Evolutionary conservation across 2,797 vertebrate species (phyloP).

Genomic region (Falco novaeseelandiae): DNA sequence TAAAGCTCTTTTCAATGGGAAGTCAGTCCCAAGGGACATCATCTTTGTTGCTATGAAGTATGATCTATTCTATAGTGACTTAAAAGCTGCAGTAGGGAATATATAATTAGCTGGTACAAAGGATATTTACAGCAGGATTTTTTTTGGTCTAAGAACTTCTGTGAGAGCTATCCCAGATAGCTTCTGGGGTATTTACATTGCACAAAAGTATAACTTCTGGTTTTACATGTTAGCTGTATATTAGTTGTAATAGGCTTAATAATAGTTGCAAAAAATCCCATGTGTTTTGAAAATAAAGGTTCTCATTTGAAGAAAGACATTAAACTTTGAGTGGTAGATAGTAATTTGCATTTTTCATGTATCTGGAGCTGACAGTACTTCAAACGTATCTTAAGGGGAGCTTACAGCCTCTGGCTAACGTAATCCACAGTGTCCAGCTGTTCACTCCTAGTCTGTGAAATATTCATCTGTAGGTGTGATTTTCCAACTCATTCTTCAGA

Average conservation of each 20-base stretch:
- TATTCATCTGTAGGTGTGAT: not conserved
- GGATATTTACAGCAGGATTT: not conserved
- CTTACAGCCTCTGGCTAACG: not conserved
- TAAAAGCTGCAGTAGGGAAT: not conserved
- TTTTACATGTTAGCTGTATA: not conserved
- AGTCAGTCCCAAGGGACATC: not conserved
- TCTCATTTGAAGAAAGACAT: not conserved
- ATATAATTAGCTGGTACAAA: not conserved
- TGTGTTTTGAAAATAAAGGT: not conserved
- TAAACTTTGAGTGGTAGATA: not conserved
- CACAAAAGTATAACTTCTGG: not conserved
- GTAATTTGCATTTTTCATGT: not conserved
- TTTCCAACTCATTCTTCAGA: not conserved
- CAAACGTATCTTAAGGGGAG: not conserved
- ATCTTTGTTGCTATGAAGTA: not conserved
- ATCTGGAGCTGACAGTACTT: not conserved
- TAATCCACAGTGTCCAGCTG: not conserved
- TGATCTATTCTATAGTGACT: not conserved
- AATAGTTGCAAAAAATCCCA: not conserved
- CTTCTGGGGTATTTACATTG: not conserved
- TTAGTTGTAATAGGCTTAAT: not conserved
- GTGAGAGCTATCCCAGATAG: not conserved
- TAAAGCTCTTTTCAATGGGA: not conserved
- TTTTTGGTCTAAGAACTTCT: not conserved
- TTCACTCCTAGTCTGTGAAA: not conserved